Evolutionary conservation across 2,888 invertebrate genomes (phyloP).

Genomic region (Pteria penguin): DNA sequence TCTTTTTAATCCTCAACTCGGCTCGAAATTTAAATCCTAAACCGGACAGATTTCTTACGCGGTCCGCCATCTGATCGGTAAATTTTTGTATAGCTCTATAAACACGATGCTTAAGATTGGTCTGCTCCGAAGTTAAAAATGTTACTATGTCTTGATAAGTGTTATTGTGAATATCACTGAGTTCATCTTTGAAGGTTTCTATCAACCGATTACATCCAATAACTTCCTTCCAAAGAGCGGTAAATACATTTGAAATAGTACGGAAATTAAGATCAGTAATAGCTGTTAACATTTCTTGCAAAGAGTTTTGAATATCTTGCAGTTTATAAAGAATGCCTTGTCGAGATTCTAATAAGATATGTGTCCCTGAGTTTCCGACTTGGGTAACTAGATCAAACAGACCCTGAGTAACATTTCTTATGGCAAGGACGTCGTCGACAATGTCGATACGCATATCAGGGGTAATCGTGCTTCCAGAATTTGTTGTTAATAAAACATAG

Average conservation of each 20-base stretch:
- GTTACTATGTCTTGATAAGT: background rate
- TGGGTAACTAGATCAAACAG: background rate
- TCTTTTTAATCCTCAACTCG: background rate
- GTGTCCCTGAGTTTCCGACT: background rate
- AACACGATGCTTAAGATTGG: background rate
- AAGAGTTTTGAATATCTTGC: background rate
- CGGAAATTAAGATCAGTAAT: too few species aligned
- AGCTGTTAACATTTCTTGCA: background rate
- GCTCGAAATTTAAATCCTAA: constrained; percentile 38
- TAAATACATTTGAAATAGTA: too few species aligned
- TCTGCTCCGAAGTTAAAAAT: background rate
- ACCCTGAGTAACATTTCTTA: background rate
- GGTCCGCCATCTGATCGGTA: background rate
- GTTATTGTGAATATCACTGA: background rate
- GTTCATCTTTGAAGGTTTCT: background rate
- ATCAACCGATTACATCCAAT: background rate
- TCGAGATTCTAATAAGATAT: background rate
- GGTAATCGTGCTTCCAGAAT: constrained; percentile 12
- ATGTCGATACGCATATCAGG: background rate
- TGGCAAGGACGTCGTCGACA: constrained; percentile 5
- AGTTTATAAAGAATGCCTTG: background rate
- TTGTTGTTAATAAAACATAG: constrained; percentile 43
- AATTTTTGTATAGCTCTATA: background rate
- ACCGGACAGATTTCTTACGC: background rate
- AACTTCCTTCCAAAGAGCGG: background rate